A percentile compares a stretch with the other conserved stretches of the same genome.
These are phyloP conservation scores for Danionella dracula DNA, from an alignment of 2,797 vertebrate species.

Conservation along the genomic window DNA sequence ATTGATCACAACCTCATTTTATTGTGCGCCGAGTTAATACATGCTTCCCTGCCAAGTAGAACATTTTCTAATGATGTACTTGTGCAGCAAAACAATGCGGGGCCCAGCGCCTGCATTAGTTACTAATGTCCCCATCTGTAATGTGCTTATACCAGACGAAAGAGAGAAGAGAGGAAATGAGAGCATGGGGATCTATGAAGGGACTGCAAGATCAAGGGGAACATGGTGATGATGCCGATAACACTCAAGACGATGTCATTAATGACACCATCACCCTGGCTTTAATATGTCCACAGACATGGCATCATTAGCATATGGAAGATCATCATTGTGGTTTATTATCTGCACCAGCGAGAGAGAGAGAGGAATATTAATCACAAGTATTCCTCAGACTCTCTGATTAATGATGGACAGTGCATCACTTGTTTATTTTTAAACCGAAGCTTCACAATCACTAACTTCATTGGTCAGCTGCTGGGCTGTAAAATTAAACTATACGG, in stretches of 20 bases:
- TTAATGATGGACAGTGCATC: slow-evolving; percentile 46
- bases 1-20: slow-evolving; percentile 90
- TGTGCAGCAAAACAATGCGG: slow-evolving; percentile 79
- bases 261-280: slow-evolving; percentile 68
- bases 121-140: slow-evolving; percentile 84
- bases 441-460: slow-evolving; percentile 19
- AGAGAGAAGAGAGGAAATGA: slow-evolving; percentile 59
- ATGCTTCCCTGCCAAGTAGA: slow-evolving; percentile 81
- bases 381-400: slow-evolving; percentile 58
- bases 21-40: slow-evolving; percentile 76
- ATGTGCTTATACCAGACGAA: slow-evolving; percentile 77
- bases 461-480: slow-evolving; percentile 14
- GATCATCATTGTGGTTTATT: slow-evolving; percentile 62
- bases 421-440: slow-evolving; percentile 35
- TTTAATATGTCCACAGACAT: slow-evolving; percentile 69
- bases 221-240: slow-evolving; percentile 73
- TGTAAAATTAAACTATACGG: neutral
- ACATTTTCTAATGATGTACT: slow-evolving; percentile 83
- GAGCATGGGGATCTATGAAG: slow-evolving; percentile 49
- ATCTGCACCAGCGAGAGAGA: slow-evolving; percentile 53
- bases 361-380: slow-evolving; percentile 48
- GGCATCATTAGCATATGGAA: slow-evolving; percentile 69
- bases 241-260: slow-evolving; percentile 72
- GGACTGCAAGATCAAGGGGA: slow-evolving; percentile 62
- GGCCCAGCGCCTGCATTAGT: slow-evolving; percentile 74